Evolutionary conservation across 2,888 invertebrate genomes (phyloP).

Genomic region (Priocnemis perturbator): DNA sequence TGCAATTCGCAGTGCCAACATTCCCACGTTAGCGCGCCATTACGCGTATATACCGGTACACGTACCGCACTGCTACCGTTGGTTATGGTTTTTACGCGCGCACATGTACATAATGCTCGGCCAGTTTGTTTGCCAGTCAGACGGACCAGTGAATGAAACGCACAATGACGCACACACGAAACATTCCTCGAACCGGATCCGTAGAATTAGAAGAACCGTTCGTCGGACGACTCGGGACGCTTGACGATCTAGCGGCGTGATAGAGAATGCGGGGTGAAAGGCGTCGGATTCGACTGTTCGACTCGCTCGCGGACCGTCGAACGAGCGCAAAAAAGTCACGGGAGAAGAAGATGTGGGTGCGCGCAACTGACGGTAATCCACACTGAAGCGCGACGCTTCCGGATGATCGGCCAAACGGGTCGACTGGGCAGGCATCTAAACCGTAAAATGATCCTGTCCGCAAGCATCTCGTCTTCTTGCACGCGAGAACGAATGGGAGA

Average conservation of each 20-base stretch:
- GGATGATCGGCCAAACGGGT: slow-evolving; percentile 28
- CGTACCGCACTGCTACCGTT: no score
- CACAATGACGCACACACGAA: neutral
- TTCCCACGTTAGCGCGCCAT: no score
- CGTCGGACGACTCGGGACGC: no score
- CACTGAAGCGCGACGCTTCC: neutral
- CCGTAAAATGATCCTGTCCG: slow-evolving; percentile 11
- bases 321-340: neutral
- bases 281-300: neutral
- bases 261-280: neutral
- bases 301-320: slow-evolving; percentile 14
- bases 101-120: no score
- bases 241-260: slow-evolving; percentile 1
- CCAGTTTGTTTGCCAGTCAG: no score
- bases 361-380: slow-evolving; percentile 18
- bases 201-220: slow-evolving; percentile 32
- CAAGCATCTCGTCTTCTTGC: neutral
- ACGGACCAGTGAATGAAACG: slow-evolving; percentile 11
- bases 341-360: slow-evolving; percentile 27
- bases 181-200: slow-evolving; percentile 28
- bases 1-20: no score
- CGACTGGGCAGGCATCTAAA: slow-evolving; percentile 14
- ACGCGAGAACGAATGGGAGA: neutral
- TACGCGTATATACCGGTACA: no score
- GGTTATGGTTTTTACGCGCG: no score